Evolutionary conservation across 2,113 vertebrate species (phyloP), one percentile per base, ranked within the genome.

Genomic region (Pedionomus torquatus): DNA sequence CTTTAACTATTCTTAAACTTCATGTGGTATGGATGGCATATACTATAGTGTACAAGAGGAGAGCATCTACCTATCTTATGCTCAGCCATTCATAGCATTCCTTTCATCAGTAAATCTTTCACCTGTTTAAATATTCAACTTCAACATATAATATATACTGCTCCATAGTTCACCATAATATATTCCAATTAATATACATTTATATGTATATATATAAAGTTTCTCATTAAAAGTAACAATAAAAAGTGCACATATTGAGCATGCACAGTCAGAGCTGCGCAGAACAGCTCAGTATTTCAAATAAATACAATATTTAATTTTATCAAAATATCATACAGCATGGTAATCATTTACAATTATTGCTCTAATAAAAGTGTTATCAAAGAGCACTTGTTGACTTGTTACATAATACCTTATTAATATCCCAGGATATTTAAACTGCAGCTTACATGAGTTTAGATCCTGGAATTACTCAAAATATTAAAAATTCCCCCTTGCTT

Each of bases 301-400:
- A 98, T 98, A 97, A 98, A 98, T 98, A 98, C 97, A 98, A 87
- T 97, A 97, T 97, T 98, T 96, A 98, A 97, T 97, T 98, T 98
- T 98, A 98, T 98, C 98, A 98, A 99, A 98, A 98, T 98, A 98
- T 98, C 94, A 97, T 98, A 98, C 97, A 98, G 92, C 95, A 97
- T 97, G 96, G 96, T 98, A 98, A 98, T 97, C 97, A 98, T 98
- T 98, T 98, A 98, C 97, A 98, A 96, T 99, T 99, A 99, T 99
- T 99, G 98, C 98, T 98, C 97, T 96, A 98, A 95, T 98, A 98
- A 98, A 96, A 98, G 96, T 98, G 97, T 98, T 97, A 97, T 95
- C 97, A 97, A 98, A 98, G 98, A 98, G 98, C 97, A 98, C 97
- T 98, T 98, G 92, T 97, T 98, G 97, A 98, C 96, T 83, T 97